Evolutionary conservation across 2,113 vertebrate genomes (phyloP), one percentile per base, ranked within the genome.

Genomic region (Cervus canadensis): DNA sequence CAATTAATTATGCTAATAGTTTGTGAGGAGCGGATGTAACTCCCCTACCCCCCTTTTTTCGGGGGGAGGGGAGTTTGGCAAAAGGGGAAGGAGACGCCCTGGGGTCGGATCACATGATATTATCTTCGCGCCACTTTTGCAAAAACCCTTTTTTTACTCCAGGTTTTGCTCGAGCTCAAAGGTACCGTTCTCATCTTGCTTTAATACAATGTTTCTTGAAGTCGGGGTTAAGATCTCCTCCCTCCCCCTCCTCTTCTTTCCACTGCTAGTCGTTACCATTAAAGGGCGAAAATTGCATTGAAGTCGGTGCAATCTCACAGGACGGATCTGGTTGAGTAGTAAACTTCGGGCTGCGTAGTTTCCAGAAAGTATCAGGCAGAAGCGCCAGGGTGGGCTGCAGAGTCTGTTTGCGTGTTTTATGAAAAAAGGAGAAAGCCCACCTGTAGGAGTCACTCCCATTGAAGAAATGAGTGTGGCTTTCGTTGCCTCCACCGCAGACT

Each of bases 81-180:
- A 98, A 94, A 97, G 98, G 98, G 98, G 98, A 98, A 98, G 98
- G 98, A 98, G 98, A 98, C 97, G 98, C 98, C 99, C 98, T 98
- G 98, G 98, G 97, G 97, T 97, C 95, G 78, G 98, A 98, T 99
- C 99, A 99, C 99, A 98, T 99, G 99, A 99, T 98, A 92, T 96
- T 98, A 98, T 98, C 99, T 99, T 99, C 99, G 99, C 99, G 99
- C 99, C 99, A 99, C 99, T 99, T 99, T 99, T 96, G 98, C 98
- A 98, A 98, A 48, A 97, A 97, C 87, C 89, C 71, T 95, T 96
- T 91, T 94, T 97, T 54, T 19, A 96, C 94, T 62, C 97, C 98
- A 98, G 98, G 98, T 98, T 98, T 98, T 91, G 98, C 98, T 96
- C 96, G 88, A 98, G 98, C 98, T 98, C 97, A 83, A 97, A 99